Base-by-base conservation (phyloP, 2,113 vertebrate genomes). In the Hippoglossus stenolepis region DNA sequence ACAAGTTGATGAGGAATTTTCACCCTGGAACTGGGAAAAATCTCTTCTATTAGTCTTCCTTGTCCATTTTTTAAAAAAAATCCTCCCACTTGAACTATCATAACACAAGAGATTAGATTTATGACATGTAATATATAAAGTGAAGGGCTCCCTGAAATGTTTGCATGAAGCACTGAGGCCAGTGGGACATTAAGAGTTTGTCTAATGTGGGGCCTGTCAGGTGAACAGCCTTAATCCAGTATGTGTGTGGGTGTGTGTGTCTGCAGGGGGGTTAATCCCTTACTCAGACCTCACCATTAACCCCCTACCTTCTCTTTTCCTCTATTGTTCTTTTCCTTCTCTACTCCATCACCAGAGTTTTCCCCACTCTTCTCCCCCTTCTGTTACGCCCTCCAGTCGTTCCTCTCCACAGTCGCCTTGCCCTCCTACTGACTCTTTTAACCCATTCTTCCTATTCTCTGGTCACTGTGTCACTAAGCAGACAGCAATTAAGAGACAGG, bases 1-100 rank as follows among this genome's bases (percentile, higher is more conserved):
- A 75, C 67, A 70, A 70, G 69, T 61, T 82, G 68, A 75, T 85
- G 87, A 87, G 71, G 81, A 87, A 85, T 87, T 77, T 82, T 84
- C 74, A 67, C 73, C 84, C 83, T 78, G 77, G 65, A 88, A 79
- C 84, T 73, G 69, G 79, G 75, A 70, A 80, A 82, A 82, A 83
- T 65, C 26, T 43, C 68, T 73, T 53, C 5, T n/a, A 47, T 31
- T 6, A 31, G 28, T 31, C 28, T 31, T 31, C 5, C 14, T 47
- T 47, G 14, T 45, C 43, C 9, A 38, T 38, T 38, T 38, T 40
- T 11, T 11, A n/a, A 0, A 11, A 40, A 11, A 65, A 62, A 74
- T 59, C 65, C 54, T 72, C 59, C 60, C 59, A 58, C 15, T 73
- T 56, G 70, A 65, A 75, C 76, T 69, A n/a, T 57, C 28, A 18